Evolutionary conservation across 2,113 vertebrate species (phyloP), one percentile per base, ranked within the genome.

Genomic region (Vulpes vulpes): DNA sequence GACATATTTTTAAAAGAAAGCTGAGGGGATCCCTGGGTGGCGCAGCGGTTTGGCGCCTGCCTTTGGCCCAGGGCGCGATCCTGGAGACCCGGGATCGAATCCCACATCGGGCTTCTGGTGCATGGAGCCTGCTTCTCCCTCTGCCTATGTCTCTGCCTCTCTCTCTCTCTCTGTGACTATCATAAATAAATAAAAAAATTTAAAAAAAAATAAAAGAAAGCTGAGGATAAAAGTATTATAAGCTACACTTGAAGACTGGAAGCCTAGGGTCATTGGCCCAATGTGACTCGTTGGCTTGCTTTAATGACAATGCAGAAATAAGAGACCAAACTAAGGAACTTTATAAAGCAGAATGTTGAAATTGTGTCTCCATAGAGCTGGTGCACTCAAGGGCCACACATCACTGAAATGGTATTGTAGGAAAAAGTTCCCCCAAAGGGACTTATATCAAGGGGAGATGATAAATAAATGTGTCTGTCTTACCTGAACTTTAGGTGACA

Each of bases 371-470:
- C 6, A 11, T 6, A 23, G 30, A 69, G 27, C 19, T 49, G 27
- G 32, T n/a, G 4, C 25, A 25, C 30, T 30, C 64, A 22, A n/a
- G 11, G n/a, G 19, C 35, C n/a, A 0, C 1, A 49, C 3, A 1
- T 17, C 35, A n/a, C 27, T 12, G 27, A 49, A 53, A 71, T 35
- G 3, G 4, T 53, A 11, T 51, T 62, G 0, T 57, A 91, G 32
- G 53, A 71, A 73, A 51, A 32, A 23, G 4, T 89, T 23, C 4
- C 35, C 35, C 57, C 30, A 23, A 2, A 76, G 73, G 7, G 7
- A 49, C 49, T 76, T 76, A 35, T 19, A 35, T 85, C 53, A 74
- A 49, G 73, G 43, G n/a, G 3, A 60, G 8, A 23, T 19, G 22
- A 79, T 69, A 43, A 76, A 32, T 10, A 30, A 78, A 78, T 51